Conservation (phyloP, 2,797 vertebrate genomes). For the Sebastes umbrosus region DNA sequence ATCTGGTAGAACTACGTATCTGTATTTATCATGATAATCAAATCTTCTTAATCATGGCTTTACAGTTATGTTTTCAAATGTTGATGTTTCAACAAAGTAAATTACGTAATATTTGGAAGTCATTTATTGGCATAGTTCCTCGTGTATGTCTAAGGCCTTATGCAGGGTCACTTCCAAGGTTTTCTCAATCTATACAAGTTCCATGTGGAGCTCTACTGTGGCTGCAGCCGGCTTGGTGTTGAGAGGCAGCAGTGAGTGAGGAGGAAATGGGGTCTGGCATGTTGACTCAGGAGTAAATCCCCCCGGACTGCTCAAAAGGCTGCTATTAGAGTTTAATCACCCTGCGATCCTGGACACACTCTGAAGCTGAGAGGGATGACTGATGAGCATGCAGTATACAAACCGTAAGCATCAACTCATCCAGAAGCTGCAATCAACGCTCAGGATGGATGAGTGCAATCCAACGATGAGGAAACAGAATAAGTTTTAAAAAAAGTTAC, state of each 20-base stretch:
- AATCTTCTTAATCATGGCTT: not conserved
- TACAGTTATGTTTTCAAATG: not conserved
- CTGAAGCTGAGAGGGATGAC: slow-evolving; percentile 49
- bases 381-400: slow-evolving; percentile 52
- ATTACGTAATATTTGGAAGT: not conserved
- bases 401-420: slow-evolving; percentile 41
- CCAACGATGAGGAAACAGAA: slow-evolving; percentile 31
- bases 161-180: slow-evolving; percentile 67
- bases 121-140: slow-evolving; percentile 28
- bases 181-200: slow-evolving; percentile 58
- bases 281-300: slow-evolving; percentile 83
- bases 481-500: not conserved
- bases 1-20: not conserved
- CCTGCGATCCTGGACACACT: slow-evolving; percentile 61
- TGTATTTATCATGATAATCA: not conserved
- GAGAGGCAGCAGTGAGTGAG: slow-evolving; percentile 73
- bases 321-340: slow-evolving; percentile 80
- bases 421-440: slow-evolving; percentile 60
- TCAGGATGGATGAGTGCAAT: slow-evolving; percentile 49
- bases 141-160: slow-evolving; percentile 47
- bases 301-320: slow-evolving; percentile 72
- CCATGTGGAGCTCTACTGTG: slow-evolving; percentile 61
- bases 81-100: not conserved
- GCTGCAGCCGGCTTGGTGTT: slow-evolving; percentile 65
- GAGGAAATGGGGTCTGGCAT: slow-evolving; percentile 85